Base-by-base conservation (phyloP, 2,113 vertebrate genomes). In the Oceanites oceanicus region DNA sequence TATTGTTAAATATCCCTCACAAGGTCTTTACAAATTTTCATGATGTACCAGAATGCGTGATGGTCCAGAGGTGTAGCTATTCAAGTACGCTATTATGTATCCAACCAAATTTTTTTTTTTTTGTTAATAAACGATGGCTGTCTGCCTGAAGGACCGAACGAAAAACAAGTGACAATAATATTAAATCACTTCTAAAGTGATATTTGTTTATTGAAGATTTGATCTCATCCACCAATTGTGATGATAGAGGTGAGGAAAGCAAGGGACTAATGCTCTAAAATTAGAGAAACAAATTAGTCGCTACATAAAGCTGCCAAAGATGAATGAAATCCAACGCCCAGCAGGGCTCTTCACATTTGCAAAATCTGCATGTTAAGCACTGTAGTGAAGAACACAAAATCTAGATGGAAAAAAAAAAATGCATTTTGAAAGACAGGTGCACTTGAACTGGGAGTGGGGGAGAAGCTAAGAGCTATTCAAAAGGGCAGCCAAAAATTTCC, bases 21-120 rank as follows among this genome's bases (percentile, higher is more conserved):
- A 36, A 44, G 27, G 45, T 15, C 29, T 66, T 61, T 10, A 19
- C 15, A 50, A n/a, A 17, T 22, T 13, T 72, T 56, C 40, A 7
- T 2, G 2, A n/a, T 11, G 34, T 2, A 63, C 10, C 42, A 68
- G 30, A 92, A 50, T 1, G 15, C 9, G 26, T 1, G 1, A 29
- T 4, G 36, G 30, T 44, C n/a, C 42, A 66, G 67, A 58, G 29
- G 27, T 4, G 2, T 3, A 45, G 19, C 70, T 71, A 42, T 13
- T 42, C 38, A 72, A n/a, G 36, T 13, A 55, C 5, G 4, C 8
- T 30, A 11, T 22, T 52, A 42, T 6, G 13, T 44, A 66, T 62
- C 47, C 22, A 71, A 47, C 3, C 22, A 8, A 10, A 15, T 11
- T 13, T 10, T 36, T 49, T 16, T 22, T 30, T 52, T 17, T 14